Conservation (phyloP, 2,797 vertebrate genomes). For the Myripristis jacobus region DNA sequence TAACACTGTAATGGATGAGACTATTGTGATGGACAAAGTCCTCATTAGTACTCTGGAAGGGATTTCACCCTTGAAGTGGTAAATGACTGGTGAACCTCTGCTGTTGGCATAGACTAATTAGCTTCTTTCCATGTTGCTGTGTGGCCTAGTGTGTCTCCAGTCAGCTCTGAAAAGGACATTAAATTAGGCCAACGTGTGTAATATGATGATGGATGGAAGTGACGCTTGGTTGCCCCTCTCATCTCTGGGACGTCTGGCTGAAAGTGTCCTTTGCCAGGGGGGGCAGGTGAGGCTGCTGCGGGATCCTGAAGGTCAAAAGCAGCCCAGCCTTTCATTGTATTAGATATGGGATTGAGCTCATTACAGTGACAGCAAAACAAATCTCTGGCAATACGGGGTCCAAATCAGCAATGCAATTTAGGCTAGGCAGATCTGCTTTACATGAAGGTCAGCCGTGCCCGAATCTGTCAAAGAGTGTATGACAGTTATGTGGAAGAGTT, state of each 20-base stretch:
- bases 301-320: slow-evolving; percentile 65
- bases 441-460: slow-evolving; percentile 52
- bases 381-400: slow-evolving; percentile 43
- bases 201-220: slow-evolving; percentile 79
- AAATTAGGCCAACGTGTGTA: slow-evolving; percentile 76
- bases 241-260: slow-evolving; percentile 52
- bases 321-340: slow-evolving; percentile 36
- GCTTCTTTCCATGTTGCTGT: slow-evolving; percentile 68
- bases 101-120: slow-evolving; percentile 77
- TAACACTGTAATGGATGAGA: slow-evolving; percentile 45
- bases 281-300: slow-evolving; percentile 60
- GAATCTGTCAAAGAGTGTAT: slow-evolving; percentile 33
- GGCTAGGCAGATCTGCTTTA: slow-evolving; percentile 22
- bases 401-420: slow-evolving; percentile 55
- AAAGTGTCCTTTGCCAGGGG: slow-evolving; percentile 54
- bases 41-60: slow-evolving; percentile 64
- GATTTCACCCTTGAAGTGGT: slow-evolving; percentile 72
- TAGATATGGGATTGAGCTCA: slow-evolving; percentile 39
- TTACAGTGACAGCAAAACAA: slow-evolving; percentile 59
- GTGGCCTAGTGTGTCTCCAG: slow-evolving; percentile 68
- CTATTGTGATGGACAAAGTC: slow-evolving; percentile 58
- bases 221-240: slow-evolving; percentile 70
- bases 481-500: slow-evolving; percentile 45
- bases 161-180: slow-evolving; percentile 77
- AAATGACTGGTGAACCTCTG: slow-evolving; percentile 71